Evolutionary conservation across 2,888 invertebrate species (phyloP).

Genomic region (Amphipoea oculea): DNA sequence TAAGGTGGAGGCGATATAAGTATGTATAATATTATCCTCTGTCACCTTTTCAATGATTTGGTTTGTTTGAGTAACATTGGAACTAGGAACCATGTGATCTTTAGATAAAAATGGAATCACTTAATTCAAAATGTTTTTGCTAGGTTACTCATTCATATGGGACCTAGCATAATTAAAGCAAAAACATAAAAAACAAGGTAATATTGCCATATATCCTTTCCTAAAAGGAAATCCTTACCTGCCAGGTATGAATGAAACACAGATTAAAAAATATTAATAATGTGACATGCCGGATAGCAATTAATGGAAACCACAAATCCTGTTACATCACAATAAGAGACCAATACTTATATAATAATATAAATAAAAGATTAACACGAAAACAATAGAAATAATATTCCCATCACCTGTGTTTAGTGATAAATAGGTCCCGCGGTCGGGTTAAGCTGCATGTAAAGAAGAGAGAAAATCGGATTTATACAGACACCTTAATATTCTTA

Average conservation of each 20-base stretch:
- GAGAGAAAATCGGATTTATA: constrained; percentile 87
- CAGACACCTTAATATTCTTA: constrained; percentile 71
- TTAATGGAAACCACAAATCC: constrained; percentile 60
- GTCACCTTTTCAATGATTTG: not conserved
- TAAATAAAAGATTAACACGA: constrained; percentile 66
- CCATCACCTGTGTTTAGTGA: constrained; percentile 91
- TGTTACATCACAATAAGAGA: constrained; percentile 57
- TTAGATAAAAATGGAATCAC: not conserved
- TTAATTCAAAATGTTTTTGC: not conserved
- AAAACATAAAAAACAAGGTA: not conserved
- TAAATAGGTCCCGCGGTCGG: constrained; percentile 91
- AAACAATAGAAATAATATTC: constrained; percentile 84
- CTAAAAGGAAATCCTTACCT: constrained; percentile 21
- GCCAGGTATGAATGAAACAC: not conserved
- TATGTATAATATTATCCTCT: not conserved
- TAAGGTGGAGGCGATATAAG: not conserved
- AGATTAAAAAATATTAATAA: constrained; percentile 52
- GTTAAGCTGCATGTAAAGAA: constrained; percentile 91
- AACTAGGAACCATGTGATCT: not conserved
- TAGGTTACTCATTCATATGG: not conserved
- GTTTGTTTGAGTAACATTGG: not conserved
- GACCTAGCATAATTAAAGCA: not conserved
- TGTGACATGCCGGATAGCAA: constrained; percentile 55
- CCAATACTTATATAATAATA: constrained; percentile 41
- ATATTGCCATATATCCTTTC: not conserved